Percentiles rank a stretch among this genome's conserved stretches.
phyloP scores from a whole-genome alignment of 1,140 invertebrate genomes.

The Aporrectodea caliginosa region DNA sequence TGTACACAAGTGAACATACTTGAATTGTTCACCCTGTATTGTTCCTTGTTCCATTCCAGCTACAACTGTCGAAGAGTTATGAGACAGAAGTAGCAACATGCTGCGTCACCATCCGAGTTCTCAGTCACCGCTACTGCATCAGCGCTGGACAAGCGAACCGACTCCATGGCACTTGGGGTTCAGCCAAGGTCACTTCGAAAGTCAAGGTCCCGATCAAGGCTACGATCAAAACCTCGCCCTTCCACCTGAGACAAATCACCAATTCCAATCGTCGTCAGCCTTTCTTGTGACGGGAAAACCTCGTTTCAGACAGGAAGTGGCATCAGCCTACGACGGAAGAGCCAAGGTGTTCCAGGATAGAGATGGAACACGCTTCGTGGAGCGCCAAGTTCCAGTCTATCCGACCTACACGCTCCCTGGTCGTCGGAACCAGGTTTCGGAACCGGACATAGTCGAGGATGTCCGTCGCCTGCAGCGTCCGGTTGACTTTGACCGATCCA shows the following conservation, averaged over 20 bases:
- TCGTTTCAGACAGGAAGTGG: background rate
- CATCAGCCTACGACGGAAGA: background rate
- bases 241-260: background rate
- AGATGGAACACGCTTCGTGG: background rate
- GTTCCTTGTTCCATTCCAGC: too few species aligned
- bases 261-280: too few species aligned
- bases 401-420: background rate
- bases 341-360: background rate
- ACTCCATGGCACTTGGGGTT: too few species aligned
- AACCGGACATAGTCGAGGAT: background rate
- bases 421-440: background rate
- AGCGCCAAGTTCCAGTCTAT: background rate
- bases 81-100: too few species aligned
- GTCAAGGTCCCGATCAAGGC: background rate
- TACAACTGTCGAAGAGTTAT: too few species aligned
- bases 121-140: too few species aligned
- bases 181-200: background rate
- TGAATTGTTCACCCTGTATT: too few species aligned
- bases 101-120: too few species aligned
- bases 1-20: too few species aligned
- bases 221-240: background rate
- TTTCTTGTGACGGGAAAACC: background rate
- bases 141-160: background rate
- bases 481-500: too few species aligned
- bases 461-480: background rate